Percentiles rank a stretch among this genome's conserved stretches.
These are phyloP conservation scores for Musca domestica DNA, from an alignment of 1,140 invertebrate species.

Conservation along the genomic window DNA sequence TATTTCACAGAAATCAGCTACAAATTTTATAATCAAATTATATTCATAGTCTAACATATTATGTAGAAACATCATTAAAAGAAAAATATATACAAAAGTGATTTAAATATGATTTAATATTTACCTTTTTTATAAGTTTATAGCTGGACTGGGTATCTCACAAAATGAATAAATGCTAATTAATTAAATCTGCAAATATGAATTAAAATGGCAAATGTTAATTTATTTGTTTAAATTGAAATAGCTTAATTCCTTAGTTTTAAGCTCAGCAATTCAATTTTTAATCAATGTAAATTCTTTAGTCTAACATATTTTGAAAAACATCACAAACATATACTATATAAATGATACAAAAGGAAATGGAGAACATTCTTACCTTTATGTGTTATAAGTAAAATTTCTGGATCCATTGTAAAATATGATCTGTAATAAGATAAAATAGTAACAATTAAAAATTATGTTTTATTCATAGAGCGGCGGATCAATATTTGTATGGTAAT, in stretches of 20 bases:
- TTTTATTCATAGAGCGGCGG: not conserved
- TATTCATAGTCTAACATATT: slow-evolving; percentile 20
- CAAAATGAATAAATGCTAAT: no score
- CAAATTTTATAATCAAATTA: slow-evolving; percentile 13
- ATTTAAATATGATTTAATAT: not conserved
- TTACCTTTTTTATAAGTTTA: slow-evolving; percentile 1
- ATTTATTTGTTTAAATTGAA: no score
- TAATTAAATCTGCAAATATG: no score
- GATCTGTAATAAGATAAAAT: not conserved
- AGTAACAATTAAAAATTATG: not conserved
- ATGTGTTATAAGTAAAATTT: not conserved
- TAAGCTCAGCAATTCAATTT: slow-evolving; percentile 23
- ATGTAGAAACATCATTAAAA: slow-evolving; percentile 12
- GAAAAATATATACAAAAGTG: no score
- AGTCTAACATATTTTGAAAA: slow-evolving; percentile 53
- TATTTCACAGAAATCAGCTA: not conserved
- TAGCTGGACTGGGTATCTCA: no score
- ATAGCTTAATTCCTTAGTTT: no score
- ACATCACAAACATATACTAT: slow-evolving; percentile 39
- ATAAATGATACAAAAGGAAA: not conserved
- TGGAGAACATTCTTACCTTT: no score
- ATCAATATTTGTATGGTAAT: not conserved
- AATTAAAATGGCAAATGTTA: no score
- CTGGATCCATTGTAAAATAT: not conserved
- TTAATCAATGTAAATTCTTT: slow-evolving; percentile 50